These are phyloP conservation scores for Loriculus beryllinus DNA, from an alignment of 2,797 vertebrate species.

Conservation along the genomic window DNA sequence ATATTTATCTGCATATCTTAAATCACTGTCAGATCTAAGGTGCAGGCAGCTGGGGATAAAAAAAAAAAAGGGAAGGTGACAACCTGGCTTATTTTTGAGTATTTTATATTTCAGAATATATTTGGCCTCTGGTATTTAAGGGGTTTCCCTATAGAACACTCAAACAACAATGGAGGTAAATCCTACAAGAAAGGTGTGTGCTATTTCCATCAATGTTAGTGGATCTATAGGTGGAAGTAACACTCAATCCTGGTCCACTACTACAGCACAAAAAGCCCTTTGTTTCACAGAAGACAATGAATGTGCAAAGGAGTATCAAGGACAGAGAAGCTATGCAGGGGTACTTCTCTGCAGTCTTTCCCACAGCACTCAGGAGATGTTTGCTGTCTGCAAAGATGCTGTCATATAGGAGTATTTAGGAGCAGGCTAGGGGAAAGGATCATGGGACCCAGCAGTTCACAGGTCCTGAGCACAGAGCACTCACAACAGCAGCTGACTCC, in stretches of 20 bases:
- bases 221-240: not conserved
- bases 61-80: not conserved
- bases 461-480: not conserved
- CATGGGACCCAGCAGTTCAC: not conserved
- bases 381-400: not conserved
- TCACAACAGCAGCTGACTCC: accelerated
- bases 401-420: not conserved
- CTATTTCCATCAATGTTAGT: not conserved
- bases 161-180: not conserved
- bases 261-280: not conserved
- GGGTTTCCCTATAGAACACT: not conserved
- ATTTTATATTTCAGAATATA: not conserved
- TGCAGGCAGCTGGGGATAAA: not conserved
- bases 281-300: not conserved
- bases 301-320: not conserved
- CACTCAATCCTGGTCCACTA: not conserved
- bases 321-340: not conserved
- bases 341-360: not conserved
- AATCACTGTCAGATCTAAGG: not conserved
- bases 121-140: not conserved
- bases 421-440: not conserved
- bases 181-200: not conserved
- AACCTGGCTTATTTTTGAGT: not conserved
- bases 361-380: not conserved
- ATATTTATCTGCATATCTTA: not conserved